Evolutionary conservation across 2,888 invertebrate species (phyloP).

Genomic region (Troilus luridus): DNA sequence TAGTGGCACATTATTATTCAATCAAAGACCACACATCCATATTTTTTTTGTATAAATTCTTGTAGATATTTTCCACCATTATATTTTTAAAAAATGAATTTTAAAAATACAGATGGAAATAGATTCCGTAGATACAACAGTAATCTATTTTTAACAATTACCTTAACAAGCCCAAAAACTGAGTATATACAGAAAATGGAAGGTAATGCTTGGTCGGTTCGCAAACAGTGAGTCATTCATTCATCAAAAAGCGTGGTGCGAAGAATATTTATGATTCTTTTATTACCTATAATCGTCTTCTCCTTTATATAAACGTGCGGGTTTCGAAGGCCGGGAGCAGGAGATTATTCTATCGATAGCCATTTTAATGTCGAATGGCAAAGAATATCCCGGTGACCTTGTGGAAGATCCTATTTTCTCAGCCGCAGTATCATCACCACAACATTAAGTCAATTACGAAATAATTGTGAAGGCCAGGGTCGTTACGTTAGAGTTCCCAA

Average conservation of each 20-base stretch:
- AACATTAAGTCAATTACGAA: conserved; percentile 21
- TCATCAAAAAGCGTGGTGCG: too few species aligned
- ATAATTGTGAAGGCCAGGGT: conserved; percentile 19
- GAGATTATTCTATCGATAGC: background rate
- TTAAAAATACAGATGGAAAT: too few species aligned
- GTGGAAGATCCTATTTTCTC: background rate
- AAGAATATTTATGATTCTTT: background rate
- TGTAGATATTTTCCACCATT: too few species aligned
- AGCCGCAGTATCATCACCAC: background rate
- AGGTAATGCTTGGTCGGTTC: background rate
- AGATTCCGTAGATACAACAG: too few species aligned
- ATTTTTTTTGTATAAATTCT: too few species aligned
- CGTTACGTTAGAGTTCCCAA: background rate
- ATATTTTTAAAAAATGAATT: too few species aligned
- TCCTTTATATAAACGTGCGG: background rate
- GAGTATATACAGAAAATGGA: too few species aligned
- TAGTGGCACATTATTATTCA: too few species aligned
- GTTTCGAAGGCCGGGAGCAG: background rate
- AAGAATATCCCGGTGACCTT: background rate
- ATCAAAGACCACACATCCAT: too few species aligned
- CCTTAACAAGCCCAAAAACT: too few species aligned
- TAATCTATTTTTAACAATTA: too few species aligned
- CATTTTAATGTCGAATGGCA: background rate
- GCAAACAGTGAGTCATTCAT: background rate
- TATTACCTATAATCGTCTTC: background rate